Conservation (phyloP, 2,888 invertebrate species). For the Acleris laterana region DNA sequence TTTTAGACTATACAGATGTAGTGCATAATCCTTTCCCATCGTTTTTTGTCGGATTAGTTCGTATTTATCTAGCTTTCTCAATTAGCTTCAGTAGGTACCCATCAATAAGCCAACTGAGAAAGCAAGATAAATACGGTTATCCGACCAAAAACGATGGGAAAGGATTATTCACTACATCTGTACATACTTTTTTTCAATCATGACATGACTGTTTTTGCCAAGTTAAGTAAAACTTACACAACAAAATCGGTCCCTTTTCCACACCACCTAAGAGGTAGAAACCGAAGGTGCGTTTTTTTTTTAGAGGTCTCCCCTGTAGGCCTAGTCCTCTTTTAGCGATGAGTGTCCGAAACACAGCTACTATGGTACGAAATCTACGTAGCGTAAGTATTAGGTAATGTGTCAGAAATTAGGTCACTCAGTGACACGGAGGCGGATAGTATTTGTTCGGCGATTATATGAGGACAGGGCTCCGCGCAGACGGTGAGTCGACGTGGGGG, state of each 20-base stretch:
- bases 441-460: conserved; percentile 67
- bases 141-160: too few species aligned
- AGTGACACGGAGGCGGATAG: conserved; percentile 73
- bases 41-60: too few species aligned
- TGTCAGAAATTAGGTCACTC: conserved; percentile 80
- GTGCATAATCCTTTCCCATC: too few species aligned
- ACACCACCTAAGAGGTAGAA: conserved; percentile 81
- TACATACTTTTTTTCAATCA: too few species aligned
- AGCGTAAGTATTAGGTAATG: conserved; percentile 70
- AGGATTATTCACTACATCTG: too few species aligned
- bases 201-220: too few species aligned
- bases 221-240: background rate
- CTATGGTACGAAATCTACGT: conserved; percentile 56
- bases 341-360: conserved; percentile 18
- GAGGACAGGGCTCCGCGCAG: conserved; percentile 59
- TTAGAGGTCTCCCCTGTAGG: conserved; percentile 81
- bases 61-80: too few species aligned
- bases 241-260: conserved; percentile 66
- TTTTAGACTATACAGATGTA: too few species aligned
- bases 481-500: conserved; percentile 56
- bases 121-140: too few species aligned
- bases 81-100: too few species aligned
- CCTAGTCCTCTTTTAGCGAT: conserved; percentile 71
- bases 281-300: conserved; percentile 80
- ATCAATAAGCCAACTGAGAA: too few species aligned